Base-by-base conservation (phyloP, 2,888 invertebrate species). In the Desoria tigrina region DNA sequence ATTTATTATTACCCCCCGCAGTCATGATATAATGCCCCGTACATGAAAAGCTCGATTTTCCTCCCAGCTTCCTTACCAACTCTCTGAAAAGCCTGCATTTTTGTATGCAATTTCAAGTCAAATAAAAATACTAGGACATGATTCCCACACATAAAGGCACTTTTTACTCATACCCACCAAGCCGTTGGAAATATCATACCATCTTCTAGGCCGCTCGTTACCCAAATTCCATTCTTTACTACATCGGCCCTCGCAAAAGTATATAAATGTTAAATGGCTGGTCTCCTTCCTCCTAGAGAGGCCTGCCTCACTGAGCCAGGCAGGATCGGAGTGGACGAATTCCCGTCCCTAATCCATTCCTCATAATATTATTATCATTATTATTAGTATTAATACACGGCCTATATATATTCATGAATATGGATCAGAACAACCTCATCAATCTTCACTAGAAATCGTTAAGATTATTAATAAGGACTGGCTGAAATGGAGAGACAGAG, bases 51-150 rank as follows among this genome's bases (percentile, higher is more conserved):
- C 55, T 55, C 55, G 6, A 55, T 55, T 28, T 55, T 57, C 37
- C 37, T 23, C 3, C 56, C 56, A 14, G 56, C 32, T 32, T 32
- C 11, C 32, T 11, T 32, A 32, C 32, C 23, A 24, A 28, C 42
- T 39, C 42, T 39, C 32, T 57, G 23, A n/a, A 42, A 39, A 55
- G 23, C 24, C 42, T 42, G 42, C 23, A 57, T 42, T 57, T 39
- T 57, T 39, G 42, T 42, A 42, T 57, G 42, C 49, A 58, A 58
- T 58, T 45, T 45, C 27, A 7, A 49, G 3, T 42, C 45, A 45
- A 42, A 58, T 58, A 58, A 58, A 58, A 58, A 58, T 58, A 42
- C 58, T 58, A 42, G 54, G 32, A 27, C 37, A 54, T 32, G 54
- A 32, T 54, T 28, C 54, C 54, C 54, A 54, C 54, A 54, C 54